These are phyloP conservation scores for Gambusia yucatana DNA, from an alignment of 2,797 vertebrate genomes.

Conservation along the genomic window DNA sequence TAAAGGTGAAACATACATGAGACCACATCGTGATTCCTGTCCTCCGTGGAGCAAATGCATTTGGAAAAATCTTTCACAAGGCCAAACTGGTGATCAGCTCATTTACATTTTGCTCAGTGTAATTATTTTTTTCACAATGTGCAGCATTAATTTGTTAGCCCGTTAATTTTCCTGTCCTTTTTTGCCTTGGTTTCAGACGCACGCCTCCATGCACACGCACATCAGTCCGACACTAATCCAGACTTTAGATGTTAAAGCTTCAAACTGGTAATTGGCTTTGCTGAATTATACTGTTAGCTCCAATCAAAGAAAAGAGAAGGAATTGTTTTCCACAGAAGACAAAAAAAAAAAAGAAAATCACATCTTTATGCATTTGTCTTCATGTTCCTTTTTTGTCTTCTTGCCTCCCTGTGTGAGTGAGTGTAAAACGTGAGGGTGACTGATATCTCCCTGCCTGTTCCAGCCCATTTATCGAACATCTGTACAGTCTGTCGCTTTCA, in stretches of 20 bases:
- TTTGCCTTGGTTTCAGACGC: neutral
- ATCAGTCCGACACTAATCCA: slow-evolving; percentile 25
- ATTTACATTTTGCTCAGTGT: slow-evolving; percentile 17
- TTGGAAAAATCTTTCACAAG: slow-evolving; percentile 9
- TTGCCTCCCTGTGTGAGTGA: slow-evolving; percentile 5
- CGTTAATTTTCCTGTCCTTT: neutral
- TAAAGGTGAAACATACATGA: slow-evolving; percentile 4
- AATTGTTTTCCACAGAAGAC: neutral
- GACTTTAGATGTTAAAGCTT: slow-evolving; percentile 14
- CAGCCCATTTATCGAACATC: slow-evolving; percentile 80
- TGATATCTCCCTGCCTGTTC: slow-evolving; percentile 65
- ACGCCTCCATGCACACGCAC: too few species aligned
- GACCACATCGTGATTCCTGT: neutral
- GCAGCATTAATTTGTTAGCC: slow-evolving; percentile 19
- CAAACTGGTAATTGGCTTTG: slow-evolving; percentile 30
- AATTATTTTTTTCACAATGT: slow-evolving; percentile 19
- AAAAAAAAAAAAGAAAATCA: neutral
- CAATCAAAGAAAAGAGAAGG: slow-evolving; percentile 21
- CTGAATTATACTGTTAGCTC: slow-evolving; percentile 33
- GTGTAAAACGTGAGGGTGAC: slow-evolving; percentile 32
- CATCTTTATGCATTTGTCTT: slow-evolving; percentile 7
- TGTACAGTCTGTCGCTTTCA: slow-evolving; percentile 70
- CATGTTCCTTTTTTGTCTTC: slow-evolving; percentile 12
- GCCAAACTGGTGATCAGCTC: neutral
- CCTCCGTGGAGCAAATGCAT: neutral